Percentiles rank a stretch among this genome's conserved stretches.
These are phyloP conservation scores for Noctua janthe DNA, from an alignment of 2,888 invertebrate genomes.

Conservation along the genomic window DNA sequence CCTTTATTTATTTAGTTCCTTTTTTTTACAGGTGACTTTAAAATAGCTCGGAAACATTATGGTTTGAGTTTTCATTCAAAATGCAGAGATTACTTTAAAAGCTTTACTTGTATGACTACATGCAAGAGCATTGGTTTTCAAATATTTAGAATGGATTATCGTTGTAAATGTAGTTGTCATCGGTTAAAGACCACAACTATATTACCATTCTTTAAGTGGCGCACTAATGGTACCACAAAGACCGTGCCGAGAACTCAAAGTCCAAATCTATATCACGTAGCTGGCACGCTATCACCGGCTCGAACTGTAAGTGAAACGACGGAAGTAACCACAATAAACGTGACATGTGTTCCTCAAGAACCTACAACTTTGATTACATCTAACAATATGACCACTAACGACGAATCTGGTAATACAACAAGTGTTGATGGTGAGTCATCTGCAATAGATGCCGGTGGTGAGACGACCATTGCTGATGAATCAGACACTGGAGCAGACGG, in stretches of 20 bases:
- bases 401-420: not conserved
- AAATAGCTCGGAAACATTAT: constrained; percentile 78
- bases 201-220: constrained; percentile 81
- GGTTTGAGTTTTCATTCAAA: constrained; percentile 77
- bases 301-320: not conserved
- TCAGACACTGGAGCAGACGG: not conserved
- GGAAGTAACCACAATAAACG: not conserved
- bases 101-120: constrained; percentile 81
- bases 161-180: constrained; percentile 82
- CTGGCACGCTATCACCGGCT: constrained; percentile 77
- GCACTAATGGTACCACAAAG: constrained; percentile 79
- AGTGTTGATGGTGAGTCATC: not conserved
- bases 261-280: constrained; percentile 76
- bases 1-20: not conserved
- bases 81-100: constrained; percentile 75
- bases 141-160: constrained; percentile 75
- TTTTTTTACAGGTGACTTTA: constrained; percentile 64
- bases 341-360: not conserved
- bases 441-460: not conserved
- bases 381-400: not conserved
- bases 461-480: not conserved
- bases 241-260: constrained; percentile 74
- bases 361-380: not conserved
- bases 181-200: constrained; percentile 77
- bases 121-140: constrained; percentile 82